phyloP scores from a whole-genome alignment of 1,140 invertebrate species.

The Carposina sasakii region DNA sequence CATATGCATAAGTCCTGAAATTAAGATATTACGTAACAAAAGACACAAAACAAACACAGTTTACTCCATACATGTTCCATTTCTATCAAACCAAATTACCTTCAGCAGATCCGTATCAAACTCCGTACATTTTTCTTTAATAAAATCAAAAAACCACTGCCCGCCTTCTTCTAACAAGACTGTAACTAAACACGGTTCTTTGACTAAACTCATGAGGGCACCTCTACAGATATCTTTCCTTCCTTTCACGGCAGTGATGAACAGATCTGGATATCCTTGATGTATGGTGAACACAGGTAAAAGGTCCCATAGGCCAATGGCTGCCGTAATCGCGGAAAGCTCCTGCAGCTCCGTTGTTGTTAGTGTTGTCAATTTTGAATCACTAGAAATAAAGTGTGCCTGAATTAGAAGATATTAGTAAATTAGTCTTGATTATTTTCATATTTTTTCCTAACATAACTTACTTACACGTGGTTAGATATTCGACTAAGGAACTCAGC shows the following conservation, averaged over 20 bases:
- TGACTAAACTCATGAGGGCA: constrained; percentile 40
- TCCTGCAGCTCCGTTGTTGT: constrained; percentile 40
- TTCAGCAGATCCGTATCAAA: constrained; percentile 55
- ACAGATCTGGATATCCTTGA: constrained; percentile 37
- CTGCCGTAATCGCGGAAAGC: constrained; percentile 39
- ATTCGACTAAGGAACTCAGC: too few relatives aligned
- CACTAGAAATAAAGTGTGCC: constrained; percentile 29
- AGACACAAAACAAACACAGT: too few relatives aligned
- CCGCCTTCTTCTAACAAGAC: constrained; percentile 54
- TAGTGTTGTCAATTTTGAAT: constrained; percentile 40
- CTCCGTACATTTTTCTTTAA: constrained; percentile 43
- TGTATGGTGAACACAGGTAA: constrained; percentile 52
- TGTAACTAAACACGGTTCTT: constrained; percentile 40
- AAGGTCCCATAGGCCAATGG: constrained; percentile 52
- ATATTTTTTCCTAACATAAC: too few relatives aligned
- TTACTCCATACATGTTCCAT: neutral
- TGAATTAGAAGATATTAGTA: neutral
- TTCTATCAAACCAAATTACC: constrained; percentile 25
- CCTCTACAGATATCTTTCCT: constrained; percentile 46
- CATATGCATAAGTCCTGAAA: constrained; percentile 55
- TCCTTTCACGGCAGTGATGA: constrained; percentile 42
- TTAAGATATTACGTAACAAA: too few relatives aligned
- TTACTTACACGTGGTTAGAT: too few relatives aligned
- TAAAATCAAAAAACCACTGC: constrained; percentile 57
- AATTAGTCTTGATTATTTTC: neutral